Evolutionary conservation across 2,888 invertebrate species (phyloP), one percentile per base, ranked within the genome.

Genomic region (Tetragonula carbonaria): DNA sequence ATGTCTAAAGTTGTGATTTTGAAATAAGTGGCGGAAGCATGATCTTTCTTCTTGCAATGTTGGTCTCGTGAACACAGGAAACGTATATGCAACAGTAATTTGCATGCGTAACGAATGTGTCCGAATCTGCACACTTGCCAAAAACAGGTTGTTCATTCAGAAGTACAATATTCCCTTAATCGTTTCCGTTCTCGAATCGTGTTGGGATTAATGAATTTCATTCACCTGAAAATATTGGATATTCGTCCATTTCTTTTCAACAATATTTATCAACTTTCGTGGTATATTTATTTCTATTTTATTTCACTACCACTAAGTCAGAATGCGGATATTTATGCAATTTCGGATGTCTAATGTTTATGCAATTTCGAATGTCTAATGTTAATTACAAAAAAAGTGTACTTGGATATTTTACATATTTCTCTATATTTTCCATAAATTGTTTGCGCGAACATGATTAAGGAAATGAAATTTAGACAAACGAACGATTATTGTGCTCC

Each of bases 41-140:
- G 21, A 53, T 63, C 23, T 68, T 55, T 45, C 62, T 80, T 45
- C 66, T 51, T 21, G 45, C 78, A 38, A 28, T 66, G 38, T 38
- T 38, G 59, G 80, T 80, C 62, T 78, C 55, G 45, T n/a, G 63
- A 38, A 66, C 65, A 79, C 45, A 73, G 75, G 63, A 73, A 65
- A 51, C 53, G 62, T 62, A 23, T 38, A 6, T 33, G 18, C 59
- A 71, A 55, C 59, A 8, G 28, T 66, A 78, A 80, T 78, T 57
- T 80, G 66, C 79, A 80, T 33, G 59, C 62, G 76, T 78, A 78
- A 82, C 74, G 75, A 70, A 83, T 71, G 78, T 63, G 78, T 83
- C 68, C 5, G 73, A 55, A 62, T 70, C 65, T 67, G 70, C 75
- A 71, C 73, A 59, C 63, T 78, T 65, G 74, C 78, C 55, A 86